Conservation (phyloP, 2,113 vertebrate species). For the Cyphomyrus discorhynchus region DNA sequence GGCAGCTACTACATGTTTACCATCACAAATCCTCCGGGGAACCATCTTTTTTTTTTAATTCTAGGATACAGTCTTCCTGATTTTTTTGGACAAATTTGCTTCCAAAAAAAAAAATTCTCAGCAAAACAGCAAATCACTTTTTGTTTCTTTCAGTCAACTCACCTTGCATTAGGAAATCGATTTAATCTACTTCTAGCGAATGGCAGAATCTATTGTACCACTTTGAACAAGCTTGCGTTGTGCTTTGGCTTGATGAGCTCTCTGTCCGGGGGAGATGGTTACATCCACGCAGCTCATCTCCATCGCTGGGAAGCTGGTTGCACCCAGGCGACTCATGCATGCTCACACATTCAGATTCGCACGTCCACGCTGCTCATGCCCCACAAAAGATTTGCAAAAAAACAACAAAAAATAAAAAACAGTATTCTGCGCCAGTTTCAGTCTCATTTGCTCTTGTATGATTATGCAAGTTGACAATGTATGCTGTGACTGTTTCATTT, state of each 20-base stretch:
- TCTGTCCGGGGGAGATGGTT: conserved; percentile 23
- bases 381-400: conserved; percentile 37
- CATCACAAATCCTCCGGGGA: conserved; percentile 47
- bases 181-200: conserved; percentile 70
- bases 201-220: conserved; percentile 90
- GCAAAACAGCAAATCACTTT: conserved; percentile 15
- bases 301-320: conserved; percentile 30
- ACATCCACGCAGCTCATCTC: conserved; percentile 14
- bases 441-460: conserved; percentile 60
- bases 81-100: conserved; percentile 13
- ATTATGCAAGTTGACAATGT: conserved; percentile 99
- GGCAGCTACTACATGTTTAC: conserved; percentile 46
- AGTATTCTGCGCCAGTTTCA: conserved; percentile 42
- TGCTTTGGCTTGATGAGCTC: conserved; percentile 26
- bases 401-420: conserved; percentile 18
- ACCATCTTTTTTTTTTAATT: conserved; percentile 45
- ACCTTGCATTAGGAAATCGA: conserved; percentile 54
- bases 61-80: not conserved
- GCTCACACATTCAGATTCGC: conserved; percentile 45
- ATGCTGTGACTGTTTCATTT: conserved; percentile 65
- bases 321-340: conserved; percentile 47
- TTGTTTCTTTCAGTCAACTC: conserved; percentile 51
- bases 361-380: conserved; percentile 36
- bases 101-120: not conserved
- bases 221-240: conserved; percentile 41